phyloP scores from a whole-genome alignment of 2,888 invertebrate genomes.

The Sphinx pinastri region DNA sequence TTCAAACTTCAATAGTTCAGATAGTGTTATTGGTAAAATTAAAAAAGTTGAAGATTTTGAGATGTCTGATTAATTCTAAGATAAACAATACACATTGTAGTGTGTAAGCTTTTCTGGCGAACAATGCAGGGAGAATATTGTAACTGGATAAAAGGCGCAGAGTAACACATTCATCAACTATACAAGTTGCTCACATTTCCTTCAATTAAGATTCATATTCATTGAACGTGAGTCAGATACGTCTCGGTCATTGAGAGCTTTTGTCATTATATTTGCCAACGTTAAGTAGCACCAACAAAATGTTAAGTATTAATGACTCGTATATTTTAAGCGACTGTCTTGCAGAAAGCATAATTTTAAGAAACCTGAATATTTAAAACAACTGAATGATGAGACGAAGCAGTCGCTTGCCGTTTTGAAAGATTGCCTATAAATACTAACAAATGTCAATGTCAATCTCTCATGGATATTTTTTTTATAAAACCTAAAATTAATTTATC shows the following conservation, averaged over 20 bases:
- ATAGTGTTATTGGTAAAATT: no score
- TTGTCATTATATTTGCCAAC: constrained; percentile 22
- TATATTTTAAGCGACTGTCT: neutral
- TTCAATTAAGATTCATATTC: constrained; percentile 77
- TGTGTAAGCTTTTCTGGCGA: neutral
- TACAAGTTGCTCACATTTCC: constrained; percentile 57
- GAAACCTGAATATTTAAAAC: neutral
- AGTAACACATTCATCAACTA: constrained; percentile 50
- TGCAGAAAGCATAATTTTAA: no score
- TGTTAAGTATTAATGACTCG: neutral
- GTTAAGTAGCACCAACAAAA: constrained; percentile 7
- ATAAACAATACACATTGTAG: neutral
- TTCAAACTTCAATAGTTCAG: no score
- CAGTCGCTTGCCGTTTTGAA: no score
- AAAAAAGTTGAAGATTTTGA: neutral
- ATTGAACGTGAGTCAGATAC: constrained; percentile 74
- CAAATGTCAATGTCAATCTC: constrained; percentile 32
- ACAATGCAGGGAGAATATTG: constrained; percentile 31
- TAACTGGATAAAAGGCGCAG: constrained; percentile 35
- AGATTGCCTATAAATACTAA: no score
- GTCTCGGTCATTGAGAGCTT: constrained; percentile 66
- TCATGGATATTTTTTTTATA: constrained; percentile 38
- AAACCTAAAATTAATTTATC: constrained; percentile 24
- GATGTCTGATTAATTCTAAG: neutral
- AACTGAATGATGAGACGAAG: no score